Conservation (phyloP, 1,140 invertebrate species). For the Bemisia tabaci region DNA sequence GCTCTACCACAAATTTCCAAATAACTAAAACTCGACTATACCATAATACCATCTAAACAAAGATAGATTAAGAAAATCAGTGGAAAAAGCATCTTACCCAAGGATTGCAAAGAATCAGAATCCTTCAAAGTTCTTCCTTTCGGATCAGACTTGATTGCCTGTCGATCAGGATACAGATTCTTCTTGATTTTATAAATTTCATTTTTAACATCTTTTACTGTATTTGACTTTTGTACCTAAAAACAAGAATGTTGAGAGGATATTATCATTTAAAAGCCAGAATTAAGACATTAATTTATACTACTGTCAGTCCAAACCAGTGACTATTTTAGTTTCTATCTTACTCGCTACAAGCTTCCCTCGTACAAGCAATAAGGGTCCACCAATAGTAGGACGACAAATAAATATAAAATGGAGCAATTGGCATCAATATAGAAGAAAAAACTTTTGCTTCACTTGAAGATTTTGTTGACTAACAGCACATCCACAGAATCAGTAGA, state of each 20-base stretch:
- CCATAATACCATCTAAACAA: too few species aligned
- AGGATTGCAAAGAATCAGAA: conserved; percentile 41
- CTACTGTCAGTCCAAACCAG: not conserved
- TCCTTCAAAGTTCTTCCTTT: conserved; percentile 67
- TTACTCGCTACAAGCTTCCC: not conserved
- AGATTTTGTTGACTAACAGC: too few species aligned
- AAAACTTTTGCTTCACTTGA: too few species aligned
- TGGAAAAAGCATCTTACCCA: too few species aligned
- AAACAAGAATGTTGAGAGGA: conserved; percentile 1
- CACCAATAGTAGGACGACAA: not conserved
- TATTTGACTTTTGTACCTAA: conserved; percentile 28
- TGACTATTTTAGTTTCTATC: not conserved
- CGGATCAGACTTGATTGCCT: conserved; percentile 62
- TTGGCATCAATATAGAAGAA: not conserved
- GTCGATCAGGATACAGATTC: conserved; percentile 65
- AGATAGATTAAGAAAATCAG: too few species aligned
- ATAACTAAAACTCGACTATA: too few species aligned
- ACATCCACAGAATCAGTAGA: too few species aligned
- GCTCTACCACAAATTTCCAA: too few species aligned
- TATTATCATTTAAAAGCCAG: too few species aligned
- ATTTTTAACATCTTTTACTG: conserved; percentile 60
- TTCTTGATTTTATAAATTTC: conserved; percentile 47
- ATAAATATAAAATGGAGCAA: not conserved
- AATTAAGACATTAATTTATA: too few species aligned
- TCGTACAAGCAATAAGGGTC: not conserved